Evolutionary conservation across 2,888 invertebrate species (phyloP).

Genomic region (Phania funesta): DNA sequence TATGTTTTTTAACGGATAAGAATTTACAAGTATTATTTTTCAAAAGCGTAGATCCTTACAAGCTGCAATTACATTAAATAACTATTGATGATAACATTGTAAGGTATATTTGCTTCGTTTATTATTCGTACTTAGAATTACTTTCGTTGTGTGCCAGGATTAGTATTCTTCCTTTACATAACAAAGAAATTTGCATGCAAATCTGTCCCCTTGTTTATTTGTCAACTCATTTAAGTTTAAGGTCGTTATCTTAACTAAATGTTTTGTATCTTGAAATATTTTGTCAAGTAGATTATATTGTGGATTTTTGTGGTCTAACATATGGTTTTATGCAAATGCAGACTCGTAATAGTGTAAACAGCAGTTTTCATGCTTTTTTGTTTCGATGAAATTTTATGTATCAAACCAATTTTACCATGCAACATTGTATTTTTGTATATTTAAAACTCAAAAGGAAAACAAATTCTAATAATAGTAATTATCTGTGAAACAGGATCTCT

Average conservation of each 20-base stretch:
- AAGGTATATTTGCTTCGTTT: neutral
- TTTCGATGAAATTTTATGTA: neutral
- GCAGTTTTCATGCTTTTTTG: neutral
- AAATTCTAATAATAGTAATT: slow-evolving; percentile 25
- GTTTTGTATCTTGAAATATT: slow-evolving; percentile 38
- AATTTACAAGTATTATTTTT: too few relatives aligned
- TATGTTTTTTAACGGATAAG: too few relatives aligned
- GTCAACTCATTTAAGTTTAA: slow-evolving; percentile 58
- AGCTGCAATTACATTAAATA: too few relatives aligned
- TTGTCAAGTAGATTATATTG: slow-evolving; percentile 63
- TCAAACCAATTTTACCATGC: neutral
- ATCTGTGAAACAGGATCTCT: slow-evolving; percentile 57
- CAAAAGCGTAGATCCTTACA: too few relatives aligned
- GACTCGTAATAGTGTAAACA: neutral
- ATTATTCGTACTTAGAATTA: neutral
- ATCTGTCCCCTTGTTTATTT: slow-evolving; percentile 61
- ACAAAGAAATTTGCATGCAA: slow-evolving; percentile 54
- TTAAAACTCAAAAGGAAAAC: neutral
- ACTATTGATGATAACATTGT: too few relatives aligned
- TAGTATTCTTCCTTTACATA: slow-evolving; percentile 28
- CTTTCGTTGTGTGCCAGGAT: neutral
- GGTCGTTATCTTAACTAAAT: slow-evolving; percentile 56
- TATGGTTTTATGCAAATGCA: slow-evolving; percentile 55
- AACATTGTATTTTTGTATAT: neutral
- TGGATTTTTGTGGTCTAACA: slow-evolving; percentile 30